Base-by-base conservation (phyloP, 2,113 vertebrate species). In the Carassius gibelio region DNA sequence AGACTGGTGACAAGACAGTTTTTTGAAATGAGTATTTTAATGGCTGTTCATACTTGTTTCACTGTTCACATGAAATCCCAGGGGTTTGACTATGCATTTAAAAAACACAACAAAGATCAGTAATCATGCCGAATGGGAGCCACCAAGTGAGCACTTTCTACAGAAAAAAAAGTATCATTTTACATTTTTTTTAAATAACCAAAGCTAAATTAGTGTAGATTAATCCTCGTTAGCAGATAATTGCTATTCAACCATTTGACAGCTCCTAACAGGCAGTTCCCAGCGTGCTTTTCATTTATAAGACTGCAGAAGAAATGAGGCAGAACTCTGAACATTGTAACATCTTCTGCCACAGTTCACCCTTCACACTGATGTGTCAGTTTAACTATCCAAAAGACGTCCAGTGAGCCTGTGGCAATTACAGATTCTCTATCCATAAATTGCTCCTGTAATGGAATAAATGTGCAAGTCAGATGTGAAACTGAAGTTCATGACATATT, bases 221-320 rank as follows among this genome's bases (percentile, higher is more conserved):
- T 86, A 84, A 88, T 85, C 81, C 85, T 86, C 68, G 82, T 86
- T 84, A 86, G 87, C 71, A 86, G 77, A 86, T 86, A 86, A 84
- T 88, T 88, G 84, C 77, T 84, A 88, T 84, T 85, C 85, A 75
- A 81, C 81, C 82, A 50, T 86, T 80, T 88, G 85, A 86, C 81
- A 84, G 81, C 59, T 86, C 82, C 61, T 88, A 79, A 84, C 85
- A 88, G 82, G 77, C 74, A 75, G 61, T 72, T 86, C 79, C 61
- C 83, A 83, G 76, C 21, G 30, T 84, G 85, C 83, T 86, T 88
- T 88, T 88, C 84, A 88, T 88, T 88, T 86, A 42, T 84, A 81
- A 86, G 50, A 75, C 77, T 72, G 82, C 82, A 84, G 71, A 77
- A 68, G 75, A 86, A 88, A 88, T 88, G 61, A 86, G 62, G 76